Conservation (phyloP, 2,113 vertebrate species). For the Mus pahari region DNA sequence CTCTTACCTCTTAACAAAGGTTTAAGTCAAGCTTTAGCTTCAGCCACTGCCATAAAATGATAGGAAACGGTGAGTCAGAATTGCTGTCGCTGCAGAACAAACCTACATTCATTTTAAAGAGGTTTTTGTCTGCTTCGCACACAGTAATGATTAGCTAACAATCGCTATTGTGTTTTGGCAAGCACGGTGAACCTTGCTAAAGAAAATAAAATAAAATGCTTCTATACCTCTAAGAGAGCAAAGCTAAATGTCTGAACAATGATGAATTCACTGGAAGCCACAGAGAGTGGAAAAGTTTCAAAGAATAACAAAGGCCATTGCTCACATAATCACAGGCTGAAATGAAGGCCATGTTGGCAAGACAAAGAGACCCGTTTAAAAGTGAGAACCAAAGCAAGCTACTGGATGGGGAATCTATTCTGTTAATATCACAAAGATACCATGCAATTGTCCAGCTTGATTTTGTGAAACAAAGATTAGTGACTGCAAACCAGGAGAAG, state of each 20-base stretch:
- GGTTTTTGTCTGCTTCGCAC: not conserved
- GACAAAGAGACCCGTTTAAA: conserved; percentile 11
- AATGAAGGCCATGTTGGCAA: conserved; percentile 30
- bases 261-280: conserved; percentile 35
- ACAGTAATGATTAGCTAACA: conserved; percentile 6
- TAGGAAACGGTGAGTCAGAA: not conserved
- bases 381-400: conserved; percentile 24
- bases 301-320: not conserved
- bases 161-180: conserved; percentile 24
- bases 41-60: not conserved
- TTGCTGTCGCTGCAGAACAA: not conserved
- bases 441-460: not conserved
- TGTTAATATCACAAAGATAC: not conserved
- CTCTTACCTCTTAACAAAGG: not conserved
- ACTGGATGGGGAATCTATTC: conserved; percentile 4
- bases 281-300: conserved; percentile 38
- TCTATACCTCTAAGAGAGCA: not conserved
- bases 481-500: not conserved
- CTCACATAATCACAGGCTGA: conserved; percentile 39
- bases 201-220: not conserved
- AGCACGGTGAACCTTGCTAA: conserved; percentile 12
- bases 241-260: conserved; percentile 57
- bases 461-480: conserved; percentile 56
- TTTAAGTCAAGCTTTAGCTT: not conserved
- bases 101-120: conserved; percentile 19